These are phyloP conservation scores for Poecile montanus DNA, from an alignment of 2,797 vertebrate species.

Conservation along the genomic window DNA sequence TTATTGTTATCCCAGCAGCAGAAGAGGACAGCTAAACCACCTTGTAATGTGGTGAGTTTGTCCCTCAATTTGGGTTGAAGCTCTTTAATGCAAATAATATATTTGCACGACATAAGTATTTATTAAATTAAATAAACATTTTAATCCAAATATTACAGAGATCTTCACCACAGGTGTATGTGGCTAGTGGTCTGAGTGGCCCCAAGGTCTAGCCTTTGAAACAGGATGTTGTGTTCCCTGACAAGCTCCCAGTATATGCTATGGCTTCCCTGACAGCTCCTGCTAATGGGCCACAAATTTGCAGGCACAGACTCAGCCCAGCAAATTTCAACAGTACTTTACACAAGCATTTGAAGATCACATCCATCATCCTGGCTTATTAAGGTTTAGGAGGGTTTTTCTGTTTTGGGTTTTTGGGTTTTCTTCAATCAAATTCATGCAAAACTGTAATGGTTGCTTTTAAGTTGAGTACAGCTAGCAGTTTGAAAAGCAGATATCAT, in stretches of 20 bases:
- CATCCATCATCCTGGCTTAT: background rate
- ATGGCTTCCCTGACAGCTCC: background rate
- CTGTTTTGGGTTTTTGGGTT: background rate
- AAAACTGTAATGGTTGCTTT: background rate
- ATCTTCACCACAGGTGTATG: background rate
- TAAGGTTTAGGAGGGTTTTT: background rate
- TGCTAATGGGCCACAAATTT: background rate
- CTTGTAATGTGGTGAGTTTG: background rate
- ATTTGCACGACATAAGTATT: background rate
- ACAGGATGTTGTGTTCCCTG: background rate
- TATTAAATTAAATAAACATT: background rate
- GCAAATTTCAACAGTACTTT: background rate
- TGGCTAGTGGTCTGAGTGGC: background rate
- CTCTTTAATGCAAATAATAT: background rate
- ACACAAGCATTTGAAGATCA: background rate
- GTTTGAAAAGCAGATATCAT: background rate
- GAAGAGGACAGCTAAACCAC: background rate
- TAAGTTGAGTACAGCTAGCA: background rate
- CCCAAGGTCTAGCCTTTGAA: background rate
- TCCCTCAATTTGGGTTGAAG: background rate
- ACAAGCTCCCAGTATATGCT: background rate
- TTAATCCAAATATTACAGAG: background rate
- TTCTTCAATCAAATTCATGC: background rate
- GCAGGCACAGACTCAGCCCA: background rate
- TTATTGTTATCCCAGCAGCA: background rate